These are phyloP conservation scores for Halcyon malimbica DNA, from an alignment of 2,113 vertebrate species.

Conservation along the genomic window DNA sequence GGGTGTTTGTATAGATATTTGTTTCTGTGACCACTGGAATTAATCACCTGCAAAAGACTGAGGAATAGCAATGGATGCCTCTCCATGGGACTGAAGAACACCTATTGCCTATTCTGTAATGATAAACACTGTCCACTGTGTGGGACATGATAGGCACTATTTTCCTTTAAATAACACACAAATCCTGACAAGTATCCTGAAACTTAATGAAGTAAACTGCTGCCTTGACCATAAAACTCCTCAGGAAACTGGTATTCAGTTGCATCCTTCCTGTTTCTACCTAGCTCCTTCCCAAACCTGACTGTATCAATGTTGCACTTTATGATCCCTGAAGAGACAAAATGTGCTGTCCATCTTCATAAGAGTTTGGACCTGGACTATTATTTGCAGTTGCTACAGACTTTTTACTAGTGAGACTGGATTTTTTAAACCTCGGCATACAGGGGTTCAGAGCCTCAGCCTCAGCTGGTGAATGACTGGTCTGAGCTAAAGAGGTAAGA, in stretches of 20 bases:
- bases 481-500: background rate
- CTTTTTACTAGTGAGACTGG: background rate
- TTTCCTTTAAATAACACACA: background rate
- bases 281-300: background rate
- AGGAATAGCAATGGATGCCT: background rate
- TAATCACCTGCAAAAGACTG: conserved; percentile 27
- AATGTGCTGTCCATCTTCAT: background rate
- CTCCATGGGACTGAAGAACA: background rate
- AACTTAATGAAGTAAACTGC: conserved; percentile 15
- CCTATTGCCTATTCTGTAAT: background rate
- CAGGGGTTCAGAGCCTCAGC: background rate
- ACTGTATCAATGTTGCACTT: background rate
- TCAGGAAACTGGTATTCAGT: background rate
- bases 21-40: conserved; percentile 22
- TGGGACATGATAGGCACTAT: background rate
- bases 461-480: background rate
- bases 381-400: background rate
- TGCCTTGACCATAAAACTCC: background rate
- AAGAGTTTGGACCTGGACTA: background rate
- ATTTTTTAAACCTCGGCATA: background rate
- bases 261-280: background rate
- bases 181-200: background rate
- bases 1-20: conserved; percentile 20
- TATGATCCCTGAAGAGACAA: background rate
- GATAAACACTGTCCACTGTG: background rate